A percentile compares a stretch with the other conserved stretches of the same genome.
These are phyloP conservation scores for Pseudorasbora parva DNA, from an alignment of 2,113 vertebrate species.

Conservation along the genomic window DNA sequence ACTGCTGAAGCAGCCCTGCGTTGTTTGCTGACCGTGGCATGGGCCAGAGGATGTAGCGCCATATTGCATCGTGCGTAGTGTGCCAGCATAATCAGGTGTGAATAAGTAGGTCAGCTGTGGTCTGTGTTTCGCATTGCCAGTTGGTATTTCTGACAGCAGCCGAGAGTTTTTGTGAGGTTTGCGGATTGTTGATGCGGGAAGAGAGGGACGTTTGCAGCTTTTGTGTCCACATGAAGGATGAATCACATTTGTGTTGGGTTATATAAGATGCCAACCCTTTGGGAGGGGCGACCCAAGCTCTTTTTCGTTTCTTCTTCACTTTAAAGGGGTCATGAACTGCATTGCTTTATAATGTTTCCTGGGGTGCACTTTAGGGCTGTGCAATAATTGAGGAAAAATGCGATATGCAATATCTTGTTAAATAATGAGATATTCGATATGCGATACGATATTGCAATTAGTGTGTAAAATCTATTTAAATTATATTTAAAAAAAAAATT, in stretches of 20 bases:
- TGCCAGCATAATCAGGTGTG: conserved; percentile 45
- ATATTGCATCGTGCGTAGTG: conserved; percentile 37
- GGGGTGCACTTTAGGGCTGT: too few species aligned
- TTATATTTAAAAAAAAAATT: too few species aligned
- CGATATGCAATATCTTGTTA: too few species aligned
- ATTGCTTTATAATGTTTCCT: too few species aligned
- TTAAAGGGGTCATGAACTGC: background rate
- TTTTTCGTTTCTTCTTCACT: conserved; percentile 5
- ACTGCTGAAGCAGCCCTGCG: conserved; percentile 35
- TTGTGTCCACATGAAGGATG: conserved; percentile 52
- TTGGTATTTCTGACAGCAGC: conserved; percentile 21
- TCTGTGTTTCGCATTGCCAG: background rate
- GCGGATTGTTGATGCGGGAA: background rate
- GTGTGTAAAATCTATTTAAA: too few species aligned
- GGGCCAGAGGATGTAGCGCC: conserved; percentile 36
- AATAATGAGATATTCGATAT: too few species aligned
- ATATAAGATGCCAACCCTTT: conserved; percentile 39
- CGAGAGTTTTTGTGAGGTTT: background rate
- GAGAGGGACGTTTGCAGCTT: conserved; percentile 20
- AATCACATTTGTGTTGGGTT: conserved; percentile 55
- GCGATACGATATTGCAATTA: too few species aligned
- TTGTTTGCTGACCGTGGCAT: conserved; percentile 41
- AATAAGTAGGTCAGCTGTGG: conserved; percentile 48
- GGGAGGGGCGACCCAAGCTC: background rate
- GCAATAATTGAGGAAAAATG: too few species aligned